Percentiles rank a stretch among this genome's conserved stretches.
Conservation (phyloP, 2,797 vertebrate genomes). For the Mus spretus region DNA sequence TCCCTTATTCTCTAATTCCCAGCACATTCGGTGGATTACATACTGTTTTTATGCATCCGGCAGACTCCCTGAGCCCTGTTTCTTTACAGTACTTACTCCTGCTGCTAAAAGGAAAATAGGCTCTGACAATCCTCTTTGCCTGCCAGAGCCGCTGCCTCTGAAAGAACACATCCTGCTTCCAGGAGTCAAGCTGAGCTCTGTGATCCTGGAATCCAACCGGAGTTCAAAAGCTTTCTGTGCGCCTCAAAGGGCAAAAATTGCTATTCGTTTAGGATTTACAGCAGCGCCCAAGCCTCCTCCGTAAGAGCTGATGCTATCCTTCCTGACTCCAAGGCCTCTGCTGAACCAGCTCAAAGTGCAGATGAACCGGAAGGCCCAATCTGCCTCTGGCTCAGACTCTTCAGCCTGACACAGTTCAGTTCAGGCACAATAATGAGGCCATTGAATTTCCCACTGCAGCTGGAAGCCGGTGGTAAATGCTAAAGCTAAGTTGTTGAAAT, state of each 20-base stretch:
- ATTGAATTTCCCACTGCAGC: slow-evolving; percentile 79
- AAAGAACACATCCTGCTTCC: slow-evolving; percentile 88
- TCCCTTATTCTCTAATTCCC: slow-evolving; percentile 85
- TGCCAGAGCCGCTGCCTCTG: slow-evolving; percentile 87
- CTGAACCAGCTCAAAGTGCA: slow-evolving; percentile 71
- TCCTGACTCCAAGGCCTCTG: slow-evolving; percentile 7
- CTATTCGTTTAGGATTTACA: slow-evolving; percentile 87
- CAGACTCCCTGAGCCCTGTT: slow-evolving; percentile 85
- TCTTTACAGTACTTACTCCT: slow-evolving; percentile 89
- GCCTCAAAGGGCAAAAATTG: slow-evolving; percentile 86
- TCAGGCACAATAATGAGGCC: slow-evolving; percentile 78
- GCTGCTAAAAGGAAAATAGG: slow-evolving; percentile 89
- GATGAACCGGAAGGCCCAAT: slow-evolving; percentile 71
- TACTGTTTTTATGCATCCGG: slow-evolving; percentile 87
- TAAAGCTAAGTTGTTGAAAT: slow-evolving; percentile 75
- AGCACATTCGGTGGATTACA: slow-evolving; percentile 88
- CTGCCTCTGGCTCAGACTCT: slow-evolving; percentile 63
- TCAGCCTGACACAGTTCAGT: slow-evolving; percentile 71
- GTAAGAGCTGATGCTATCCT: slow-evolving; percentile 80
- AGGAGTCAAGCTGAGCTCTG: slow-evolving; percentile 87
- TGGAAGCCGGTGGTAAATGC: slow-evolving; percentile 73
- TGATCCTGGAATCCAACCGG: slow-evolving; percentile 86
- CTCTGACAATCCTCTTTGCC: slow-evolving; percentile 88
- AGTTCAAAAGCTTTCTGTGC: slow-evolving; percentile 87
- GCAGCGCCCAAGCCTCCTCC: slow-evolving; percentile 79